Conservation (phyloP, 1,140 invertebrate genomes). For the Heliconius eleuchia region DNA sequence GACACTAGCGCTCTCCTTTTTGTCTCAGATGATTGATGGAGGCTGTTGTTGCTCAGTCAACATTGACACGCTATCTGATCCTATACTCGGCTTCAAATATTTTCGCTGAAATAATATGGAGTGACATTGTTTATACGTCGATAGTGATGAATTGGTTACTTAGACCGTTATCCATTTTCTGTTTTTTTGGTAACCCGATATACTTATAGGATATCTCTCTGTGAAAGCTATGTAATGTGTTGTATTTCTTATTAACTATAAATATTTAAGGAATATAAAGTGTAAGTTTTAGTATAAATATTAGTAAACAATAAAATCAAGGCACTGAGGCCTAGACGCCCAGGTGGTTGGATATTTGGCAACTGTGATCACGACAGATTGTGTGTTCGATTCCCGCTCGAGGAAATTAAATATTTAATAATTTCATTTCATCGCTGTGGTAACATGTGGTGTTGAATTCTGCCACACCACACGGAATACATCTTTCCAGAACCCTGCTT, state of each 20-base stretch:
- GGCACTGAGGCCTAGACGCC: no score
- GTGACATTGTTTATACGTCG: conserved; percentile 34
- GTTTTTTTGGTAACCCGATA: neutral
- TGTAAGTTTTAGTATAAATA: neutral
- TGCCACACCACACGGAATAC: no score
- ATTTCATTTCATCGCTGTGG: no score
- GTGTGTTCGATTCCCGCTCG: no score
- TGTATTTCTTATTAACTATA: neutral
- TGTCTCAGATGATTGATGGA: conserved; percentile 55
- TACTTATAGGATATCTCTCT: neutral
- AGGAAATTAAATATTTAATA: no score
- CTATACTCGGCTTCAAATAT: conserved; percentile 28
- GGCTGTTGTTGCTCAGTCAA: conserved; percentile 34
- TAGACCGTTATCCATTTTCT: neutral
- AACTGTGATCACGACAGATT: no score
- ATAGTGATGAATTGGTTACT: conserved; percentile 12
- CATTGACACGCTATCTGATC: conserved; percentile 35
- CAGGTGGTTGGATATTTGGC: no score
- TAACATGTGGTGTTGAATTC: no score
- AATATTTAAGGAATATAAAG: neutral
- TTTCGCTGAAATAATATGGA: conserved; percentile 24
- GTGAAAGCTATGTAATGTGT: neutral
- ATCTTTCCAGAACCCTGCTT: no score
- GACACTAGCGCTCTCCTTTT: conserved; percentile 46
- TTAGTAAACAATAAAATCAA: neutral